Conservation (phyloP, 2,888 invertebrate species). For the Synergus laeviventris region DNA sequence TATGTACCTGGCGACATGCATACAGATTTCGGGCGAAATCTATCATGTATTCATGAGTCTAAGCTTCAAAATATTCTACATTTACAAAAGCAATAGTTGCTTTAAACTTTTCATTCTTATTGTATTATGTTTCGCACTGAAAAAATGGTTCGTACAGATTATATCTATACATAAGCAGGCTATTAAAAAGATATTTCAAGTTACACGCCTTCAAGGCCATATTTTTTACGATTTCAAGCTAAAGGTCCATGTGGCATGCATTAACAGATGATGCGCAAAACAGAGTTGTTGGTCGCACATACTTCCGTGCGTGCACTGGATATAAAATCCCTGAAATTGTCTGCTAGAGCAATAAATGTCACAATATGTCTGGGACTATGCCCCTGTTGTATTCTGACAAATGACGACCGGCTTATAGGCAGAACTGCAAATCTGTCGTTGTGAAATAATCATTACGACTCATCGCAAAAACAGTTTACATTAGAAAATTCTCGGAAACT, state of each 20-base stretch:
- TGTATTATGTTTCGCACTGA: no score
- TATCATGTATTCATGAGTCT: no score
- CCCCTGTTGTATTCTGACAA: not conserved
- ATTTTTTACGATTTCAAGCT: constrained; percentile 1
- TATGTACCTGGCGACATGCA: not conserved
- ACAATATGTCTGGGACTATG: constrained; percentile 11
- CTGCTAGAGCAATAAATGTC: constrained; percentile 5
- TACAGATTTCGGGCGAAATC: not conserved
- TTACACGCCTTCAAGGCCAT: not conserved
- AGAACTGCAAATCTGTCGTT: not conserved
- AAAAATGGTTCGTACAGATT: no score
- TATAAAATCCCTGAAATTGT: constrained; percentile 20
- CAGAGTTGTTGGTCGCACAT: not conserved
- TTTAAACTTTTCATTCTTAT: no score
- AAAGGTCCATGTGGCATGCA: constrained; percentile 7
- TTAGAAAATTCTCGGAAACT: not conserved
- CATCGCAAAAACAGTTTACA: not conserved
- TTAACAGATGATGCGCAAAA: constrained; percentile 17
- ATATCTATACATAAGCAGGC: not conserved
- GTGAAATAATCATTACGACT: not conserved
- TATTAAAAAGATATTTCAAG: not conserved
- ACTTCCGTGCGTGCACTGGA: not conserved
- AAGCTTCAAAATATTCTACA: no score
- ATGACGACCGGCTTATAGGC: not conserved
- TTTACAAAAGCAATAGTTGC: no score